Evolutionary conservation across 2,113 vertebrate species (phyloP), one percentile per base, ranked within the genome.

Genomic region (Malurus melanocephalus): DNA sequence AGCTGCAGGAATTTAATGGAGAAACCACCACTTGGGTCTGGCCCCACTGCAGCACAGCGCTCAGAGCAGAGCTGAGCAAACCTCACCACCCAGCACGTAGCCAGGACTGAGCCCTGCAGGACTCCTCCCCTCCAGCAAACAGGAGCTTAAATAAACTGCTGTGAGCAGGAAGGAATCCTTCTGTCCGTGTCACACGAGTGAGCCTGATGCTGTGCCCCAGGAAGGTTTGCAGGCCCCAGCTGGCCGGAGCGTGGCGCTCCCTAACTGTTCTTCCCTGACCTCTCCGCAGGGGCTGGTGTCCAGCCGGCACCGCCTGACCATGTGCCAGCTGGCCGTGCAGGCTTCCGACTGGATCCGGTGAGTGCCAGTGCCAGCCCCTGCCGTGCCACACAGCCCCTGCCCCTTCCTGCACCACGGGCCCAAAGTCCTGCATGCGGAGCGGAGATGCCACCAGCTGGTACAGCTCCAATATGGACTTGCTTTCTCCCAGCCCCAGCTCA

Each of bases 331-430:
- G 97, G 99, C 99, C 0, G 99, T 99, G 40, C 98, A 99, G 97
- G 98, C 98, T 26, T 99, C 99, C 3, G 99, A 99, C 60, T 99
- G 99, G 99, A 99, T 99, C 97, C 98, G 99, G 99, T 99, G 97
- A 97, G 97, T 64, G 68, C 23, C 62, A 59, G 3, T 86, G 46
- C 24, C n/a, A 5, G 0, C 45, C n/a, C 30, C 22, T 7, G 4
- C 64, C 3, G 0, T 1, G 3, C 45, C 72, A 76, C 59, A 20
- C 76, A 77, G 38, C 52, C 52, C 45, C 40, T 43, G 22, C 6
- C 49, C 33, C 53, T 72, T 57, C 23, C 40, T 1, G 26, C 51
- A 16, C 45, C 0, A 0, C 6, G 59, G 26, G 53, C 11, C 3
- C 6, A 38, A 85, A 68, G 45, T 43, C 27, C 60, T 7, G 5